phyloP scores from a whole-genome alignment of 1,140 invertebrate species.

The Pseudoatta argentina region DNA sequence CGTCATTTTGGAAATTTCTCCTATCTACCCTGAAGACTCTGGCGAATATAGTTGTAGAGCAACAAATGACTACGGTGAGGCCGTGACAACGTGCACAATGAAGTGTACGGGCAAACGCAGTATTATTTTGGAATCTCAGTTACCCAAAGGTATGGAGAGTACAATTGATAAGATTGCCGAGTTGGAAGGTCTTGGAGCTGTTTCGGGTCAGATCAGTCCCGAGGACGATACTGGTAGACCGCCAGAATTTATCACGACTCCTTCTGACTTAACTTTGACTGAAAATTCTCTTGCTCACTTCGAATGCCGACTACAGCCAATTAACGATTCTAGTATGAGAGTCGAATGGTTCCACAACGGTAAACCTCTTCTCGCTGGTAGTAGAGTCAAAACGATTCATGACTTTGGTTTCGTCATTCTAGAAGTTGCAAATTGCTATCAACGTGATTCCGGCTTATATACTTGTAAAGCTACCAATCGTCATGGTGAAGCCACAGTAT shows the following conservation, averaged over 20 bases:
- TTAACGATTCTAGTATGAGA: constrained; percentile 96
- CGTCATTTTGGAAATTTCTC: constrained; percentile 96
- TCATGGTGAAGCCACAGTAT: constrained; percentile 95
- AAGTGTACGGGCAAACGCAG: constrained; percentile 96
- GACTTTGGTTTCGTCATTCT: constrained; percentile 98
- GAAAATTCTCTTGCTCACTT: constrained; percentile 97
- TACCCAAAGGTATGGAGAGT: constrained; percentile 96
- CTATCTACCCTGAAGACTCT: constrained; percentile 97
- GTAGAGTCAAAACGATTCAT: constrained; percentile 96
- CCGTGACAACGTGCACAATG: constrained; percentile 96
- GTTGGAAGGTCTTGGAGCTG: constrained; percentile 93
- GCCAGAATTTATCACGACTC: constrained; percentile 96
- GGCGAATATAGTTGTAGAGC: constrained; percentile 97
- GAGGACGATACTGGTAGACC: constrained; percentile 95
- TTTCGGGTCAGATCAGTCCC: constrained; percentile 87
- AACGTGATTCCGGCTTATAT: constrained; percentile 95
- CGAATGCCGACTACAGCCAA: constrained; percentile 95
- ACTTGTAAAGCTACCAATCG: constrained; percentile 96
- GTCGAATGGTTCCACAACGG: constrained; percentile 99
- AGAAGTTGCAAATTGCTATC: constrained; percentile 95
- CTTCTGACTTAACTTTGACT: constrained; percentile 92
- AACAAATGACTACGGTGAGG: constrained; percentile 96
- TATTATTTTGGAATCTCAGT: constrained; percentile 96
- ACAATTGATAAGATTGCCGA: constrained; percentile 97
- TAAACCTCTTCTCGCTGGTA: constrained; percentile 94